Percentiles rank a stretch among this genome's conserved stretches.
Conservation (phyloP, 2,888 invertebrate species). For the Dryadula phaetusa region DNA sequence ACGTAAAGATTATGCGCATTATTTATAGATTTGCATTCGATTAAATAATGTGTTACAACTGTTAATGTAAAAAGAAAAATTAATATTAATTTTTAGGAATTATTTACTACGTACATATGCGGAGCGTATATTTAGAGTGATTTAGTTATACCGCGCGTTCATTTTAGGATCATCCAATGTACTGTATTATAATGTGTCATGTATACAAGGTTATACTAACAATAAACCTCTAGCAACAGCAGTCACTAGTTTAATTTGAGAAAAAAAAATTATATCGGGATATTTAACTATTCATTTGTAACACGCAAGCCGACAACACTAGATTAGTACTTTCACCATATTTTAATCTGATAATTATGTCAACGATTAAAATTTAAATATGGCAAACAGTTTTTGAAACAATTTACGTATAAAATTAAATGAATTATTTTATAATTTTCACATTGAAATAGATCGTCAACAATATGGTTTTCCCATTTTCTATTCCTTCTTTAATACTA, state of each 20-base stretch:
- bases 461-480: background rate
- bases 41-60: background rate
- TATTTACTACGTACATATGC: background rate
- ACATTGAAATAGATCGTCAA: too few relatives aligned
- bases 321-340: constrained; percentile 29
- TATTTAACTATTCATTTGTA: constrained; percentile 41
- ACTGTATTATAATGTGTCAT: too few relatives aligned
- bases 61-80: background rate
- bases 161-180: too few relatives aligned
- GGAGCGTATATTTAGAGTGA: background rate
- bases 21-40: constrained; percentile 23
- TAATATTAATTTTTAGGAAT: background rate
- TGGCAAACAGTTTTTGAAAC: background rate
- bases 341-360: background rate
- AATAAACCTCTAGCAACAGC: background rate
- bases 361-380: background rate
- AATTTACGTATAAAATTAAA: too few relatives aligned
- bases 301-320: constrained; percentile 40
- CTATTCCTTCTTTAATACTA: too few relatives aligned
- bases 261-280: constrained; percentile 43
- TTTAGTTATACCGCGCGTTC: too few relatives aligned
- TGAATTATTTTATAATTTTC: too few relatives aligned
- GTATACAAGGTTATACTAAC: too few relatives aligned
- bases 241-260: constrained; percentile 47
- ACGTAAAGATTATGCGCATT: constrained; percentile 21